Conservation (phyloP, 2,888 invertebrate genomes). For the Neoascia interrupta region DNA sequence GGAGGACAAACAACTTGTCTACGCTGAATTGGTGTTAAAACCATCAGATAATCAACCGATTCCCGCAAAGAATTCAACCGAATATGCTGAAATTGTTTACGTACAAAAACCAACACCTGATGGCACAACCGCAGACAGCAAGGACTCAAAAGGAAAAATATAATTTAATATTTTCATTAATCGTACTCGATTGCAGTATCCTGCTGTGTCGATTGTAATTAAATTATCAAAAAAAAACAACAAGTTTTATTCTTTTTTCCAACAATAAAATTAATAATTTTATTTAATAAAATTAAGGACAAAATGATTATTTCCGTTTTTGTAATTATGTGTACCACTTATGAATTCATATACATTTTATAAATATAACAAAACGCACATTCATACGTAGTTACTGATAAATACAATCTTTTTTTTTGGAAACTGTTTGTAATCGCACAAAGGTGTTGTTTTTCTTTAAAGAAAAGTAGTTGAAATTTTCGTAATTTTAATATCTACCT, state of each 20-base stretch:
- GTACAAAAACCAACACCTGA: constrained; percentile 74
- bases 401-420: background rate
- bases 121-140: constrained; percentile 8
- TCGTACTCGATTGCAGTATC: background rate
- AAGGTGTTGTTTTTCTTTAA: background rate
- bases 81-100: constrained; percentile 91
- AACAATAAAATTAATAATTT: too few species aligned
- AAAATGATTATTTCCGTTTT: background rate
- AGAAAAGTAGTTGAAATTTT: background rate
- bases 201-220: constrained; percentile 52
- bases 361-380: constrained; percentile 20
- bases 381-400: too few species aligned
- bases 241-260: background rate
- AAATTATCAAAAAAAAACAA: background rate
- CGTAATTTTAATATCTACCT: background rate
- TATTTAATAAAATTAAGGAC: too few species aligned
- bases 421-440: constrained; percentile 18
- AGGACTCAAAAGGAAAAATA: constrained; percentile 44
- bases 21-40: constrained; percentile 86
- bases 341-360: constrained; percentile 8
- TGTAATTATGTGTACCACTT: constrained; percentile 45
- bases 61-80: constrained; percentile 82
- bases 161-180: constrained; percentile 4
- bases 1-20: constrained; percentile 85
- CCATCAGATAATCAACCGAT: constrained; percentile 77